Percentiles rank a stretch among this genome's conserved stretches.
Conservation (phyloP, 1,140 invertebrate species). For the Drosophila albomicans region DNA sequence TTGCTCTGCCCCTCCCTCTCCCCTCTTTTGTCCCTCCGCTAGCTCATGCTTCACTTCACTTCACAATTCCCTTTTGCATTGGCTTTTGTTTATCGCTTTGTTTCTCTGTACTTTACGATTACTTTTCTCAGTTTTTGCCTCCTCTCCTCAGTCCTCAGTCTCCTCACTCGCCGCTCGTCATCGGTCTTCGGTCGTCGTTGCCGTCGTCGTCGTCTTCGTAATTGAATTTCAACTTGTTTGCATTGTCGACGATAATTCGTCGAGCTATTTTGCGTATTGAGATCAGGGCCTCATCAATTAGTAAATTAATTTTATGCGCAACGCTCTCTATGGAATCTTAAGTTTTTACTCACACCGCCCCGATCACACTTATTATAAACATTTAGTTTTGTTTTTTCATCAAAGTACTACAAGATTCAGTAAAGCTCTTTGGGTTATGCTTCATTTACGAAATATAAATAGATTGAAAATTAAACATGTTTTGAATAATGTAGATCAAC, state of each 20-base stretch:
- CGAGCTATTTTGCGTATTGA: conserved; percentile 85
- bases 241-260: conserved; percentile 83
- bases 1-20: conserved; percentile 39
- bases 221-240: conserved; percentile 84
- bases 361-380: conserved; percentile 7
- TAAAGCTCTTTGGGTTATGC: no score
- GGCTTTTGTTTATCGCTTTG: conserved; percentile 70
- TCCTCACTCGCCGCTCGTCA: conserved; percentile 3
- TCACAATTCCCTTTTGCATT: conserved; percentile 62
- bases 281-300: conserved; percentile 85
- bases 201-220: conserved; percentile 64
- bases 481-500: no score
- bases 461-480: no score
- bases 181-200: conserved; percentile 24
- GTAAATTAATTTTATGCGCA: conserved; percentile 84
- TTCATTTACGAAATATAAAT: no score
- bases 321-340: conserved; percentile 70
- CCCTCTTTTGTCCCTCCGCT: not conserved
- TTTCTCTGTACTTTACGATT: conserved; percentile 70
- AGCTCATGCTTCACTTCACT: conserved; percentile 15
- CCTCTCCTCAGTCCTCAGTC: not conserved
- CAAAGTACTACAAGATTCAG: not conserved
- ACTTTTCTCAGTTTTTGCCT: conserved; percentile 64
- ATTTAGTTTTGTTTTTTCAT: conserved; percentile 8
- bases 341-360: conserved; percentile 37